Base-by-base conservation (phyloP, 2,113 vertebrate species). In the Bufo gargarizans region DNA sequence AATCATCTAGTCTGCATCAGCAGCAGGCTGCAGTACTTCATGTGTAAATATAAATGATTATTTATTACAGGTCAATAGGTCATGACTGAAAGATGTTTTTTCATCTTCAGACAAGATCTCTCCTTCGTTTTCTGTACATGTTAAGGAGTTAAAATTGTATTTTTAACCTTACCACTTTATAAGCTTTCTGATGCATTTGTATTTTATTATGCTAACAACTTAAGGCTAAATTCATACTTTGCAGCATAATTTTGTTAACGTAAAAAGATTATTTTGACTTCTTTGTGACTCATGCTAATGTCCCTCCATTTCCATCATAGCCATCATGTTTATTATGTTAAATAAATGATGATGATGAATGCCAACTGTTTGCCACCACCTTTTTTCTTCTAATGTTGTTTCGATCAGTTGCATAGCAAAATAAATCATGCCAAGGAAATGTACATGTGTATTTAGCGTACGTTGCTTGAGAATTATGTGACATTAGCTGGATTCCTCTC, bases 31-130 rank as follows among this genome's bases (percentile, higher is more conserved):
- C 58, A 50, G 72, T 22, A 86, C 50, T 86, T 86, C 74, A 86
- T 77, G 61, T 79, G 49, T 9, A 80, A 79, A 86, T 87, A 65
- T 47, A 86, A 79, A 80, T 80, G 53, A 79, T n/a, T 86, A 77
- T 56, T 78, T 78, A 78, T 63, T 86, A 19, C 85, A 77, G 74
- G 43, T 71, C 65, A 56, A n/a, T 1, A n/a, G 65, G 85, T 63
- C 85, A 78, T 78, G 45, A 19, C 74, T 61, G 50, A 10, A 78
- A 78, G 72, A 14, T 76, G 8, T 76, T 49, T 19, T 45, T 49
- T 76, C 47, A 76, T 20, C 72, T 20, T 20, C 49, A 0, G 6
- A 58, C 56, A 55, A 85, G 20, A 84, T 50, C 20, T 84, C 33
- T 49, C 20, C 47, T 82, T 63, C 53, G 72, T 53, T 53, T 69